Percentiles rank a stretch among this genome's conserved stretches.
Evolutionary conservation across 2,888 invertebrate genomes (phyloP).

Genomic region (Troglohyphantes excavatus): DNA sequence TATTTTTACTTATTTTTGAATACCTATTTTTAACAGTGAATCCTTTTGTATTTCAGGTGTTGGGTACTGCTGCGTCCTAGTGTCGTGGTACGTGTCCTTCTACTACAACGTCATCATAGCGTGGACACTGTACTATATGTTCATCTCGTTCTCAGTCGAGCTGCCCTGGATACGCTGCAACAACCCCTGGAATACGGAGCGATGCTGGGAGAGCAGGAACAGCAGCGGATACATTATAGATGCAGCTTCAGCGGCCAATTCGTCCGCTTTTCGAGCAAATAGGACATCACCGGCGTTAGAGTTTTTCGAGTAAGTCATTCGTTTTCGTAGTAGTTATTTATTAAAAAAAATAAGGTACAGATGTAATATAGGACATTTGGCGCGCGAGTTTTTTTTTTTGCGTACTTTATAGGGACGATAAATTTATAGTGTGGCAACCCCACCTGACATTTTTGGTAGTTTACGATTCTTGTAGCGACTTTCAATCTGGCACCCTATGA

Average conservation of each 20-base stretch:
- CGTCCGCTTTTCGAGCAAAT: conserved; percentile 65
- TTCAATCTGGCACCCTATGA: no score
- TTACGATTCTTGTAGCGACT: no score
- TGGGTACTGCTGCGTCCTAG: conserved; percentile 90
- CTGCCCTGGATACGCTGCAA: conserved; percentile 92
- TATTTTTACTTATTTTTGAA: no score
- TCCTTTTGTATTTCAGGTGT: conserved; percentile 87
- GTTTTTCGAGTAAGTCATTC: conserved; percentile 81
- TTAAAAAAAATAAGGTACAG: no score
- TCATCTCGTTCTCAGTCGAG: conserved; percentile 87
- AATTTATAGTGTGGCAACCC: no score
- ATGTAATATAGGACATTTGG: no score
- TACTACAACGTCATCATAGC: conserved; percentile 93
- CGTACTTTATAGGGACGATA: no score
- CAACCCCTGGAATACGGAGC: conserved; percentile 90
- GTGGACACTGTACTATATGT: conserved; percentile 91
- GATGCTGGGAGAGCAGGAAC: conserved; percentile 76
- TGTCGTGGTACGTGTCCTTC: conserved; percentile 90
- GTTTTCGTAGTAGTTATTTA: not conserved
- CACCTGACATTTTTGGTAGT: no score
- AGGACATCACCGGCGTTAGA: conserved; percentile 81
- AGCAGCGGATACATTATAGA: conserved; percentile 68
- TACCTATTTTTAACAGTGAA: no score
- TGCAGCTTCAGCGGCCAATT: conserved; percentile 31
- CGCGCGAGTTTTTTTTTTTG: no score